Percentiles rank a stretch among this genome's conserved stretches.
Evolutionary conservation across 1,140 invertebrate species (phyloP).

Genomic region (Oncopodura yosiiana): DNA sequence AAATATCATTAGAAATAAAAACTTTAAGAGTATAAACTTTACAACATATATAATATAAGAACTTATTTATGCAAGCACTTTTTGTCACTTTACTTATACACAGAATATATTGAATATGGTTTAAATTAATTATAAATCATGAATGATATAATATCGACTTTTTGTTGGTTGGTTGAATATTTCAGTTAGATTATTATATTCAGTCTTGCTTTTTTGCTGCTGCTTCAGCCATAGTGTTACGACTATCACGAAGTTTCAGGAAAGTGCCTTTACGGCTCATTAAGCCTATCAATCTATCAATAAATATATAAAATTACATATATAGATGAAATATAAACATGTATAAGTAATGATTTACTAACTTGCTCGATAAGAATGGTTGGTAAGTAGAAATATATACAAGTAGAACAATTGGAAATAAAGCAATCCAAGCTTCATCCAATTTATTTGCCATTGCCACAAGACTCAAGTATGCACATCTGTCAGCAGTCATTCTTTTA

Average conservation of each 20-base stretch:
- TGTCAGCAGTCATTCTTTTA: slow-evolving; percentile 54
- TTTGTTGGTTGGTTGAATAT: neutral
- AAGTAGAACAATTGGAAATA: slow-evolving; percentile 53
- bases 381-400: slow-evolving; percentile 55
- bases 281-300: slow-evolving; percentile 10
- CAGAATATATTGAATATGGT: neutral
- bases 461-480: slow-evolving; percentile 62
- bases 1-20: too few relatives aligned
- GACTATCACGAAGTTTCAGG: slow-evolving; percentile 20
- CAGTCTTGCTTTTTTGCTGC: slow-evolving; percentile 18
- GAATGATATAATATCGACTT: neutral
- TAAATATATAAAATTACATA: neutral
- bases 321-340: neutral
- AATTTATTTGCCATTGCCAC: slow-evolving; percentile 66
- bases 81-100: neutral
- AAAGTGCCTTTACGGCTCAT: slow-evolving; percentile 7
- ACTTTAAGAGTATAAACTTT: too few relatives aligned
- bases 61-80: too few relatives aligned
- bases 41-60: too few relatives aligned
- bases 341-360: slow-evolving; percentile 36
- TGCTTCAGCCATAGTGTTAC: slow-evolving; percentile 24
- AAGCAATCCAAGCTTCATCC: slow-evolving; percentile 62
- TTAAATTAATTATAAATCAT: neutral
- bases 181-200: neutral
- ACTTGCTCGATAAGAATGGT: slow-evolving; percentile 51